Base-by-base conservation (phyloP, 2,113 vertebrate genomes). In the Piprites chloris region DNA sequence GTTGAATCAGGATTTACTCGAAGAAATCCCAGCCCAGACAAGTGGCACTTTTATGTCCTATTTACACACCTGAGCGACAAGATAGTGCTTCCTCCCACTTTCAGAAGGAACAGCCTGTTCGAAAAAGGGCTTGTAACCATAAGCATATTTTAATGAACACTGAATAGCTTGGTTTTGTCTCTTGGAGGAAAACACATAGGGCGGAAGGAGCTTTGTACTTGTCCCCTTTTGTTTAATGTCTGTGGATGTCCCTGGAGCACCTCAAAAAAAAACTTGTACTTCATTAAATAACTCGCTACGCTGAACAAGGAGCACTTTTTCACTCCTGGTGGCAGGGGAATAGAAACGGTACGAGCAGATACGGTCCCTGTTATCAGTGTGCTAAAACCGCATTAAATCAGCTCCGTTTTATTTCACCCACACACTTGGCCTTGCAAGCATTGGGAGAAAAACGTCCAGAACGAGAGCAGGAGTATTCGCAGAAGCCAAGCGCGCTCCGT, bases 281-380 rank as follows among this genome's bases (percentile, higher is more conserved):
- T 61, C 39, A 19, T 26, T 27, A 33, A 56, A 14, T 12, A 42
- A 33, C 15, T 66, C 4, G 52, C 24, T 47, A 1, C 0, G 1
- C 0, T 1, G 46, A 49, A 56, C 37, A 22, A n/a, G 52, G 44
- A 89, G 66, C 22, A 0, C 30, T 71, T 58, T 63, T 30, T 28
- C 49, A 6, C 67, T 33, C 32, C 44, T 14, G 23, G 22, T 9
- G 42, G 17, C 52, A 13, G 55, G 12, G 44, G 13, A 28, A 24
- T 0, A 41, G 37, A 17, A 52, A 10, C 12, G 1, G 8, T 22
- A 3, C 1, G 8, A 6, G 4, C 26, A 11, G 67, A 11, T 6
- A 23, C 0, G 11, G 15, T 2, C 20, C 9, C 42, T 9, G 11
- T 6, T 22, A 41, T 2, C 20, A 9, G 2, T 11, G n/a, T 4